Evolutionary conservation across 1,140 invertebrate genomes (phyloP), one percentile per base, ranked within the genome.

Genomic region (Drosophila carrolli): DNA sequence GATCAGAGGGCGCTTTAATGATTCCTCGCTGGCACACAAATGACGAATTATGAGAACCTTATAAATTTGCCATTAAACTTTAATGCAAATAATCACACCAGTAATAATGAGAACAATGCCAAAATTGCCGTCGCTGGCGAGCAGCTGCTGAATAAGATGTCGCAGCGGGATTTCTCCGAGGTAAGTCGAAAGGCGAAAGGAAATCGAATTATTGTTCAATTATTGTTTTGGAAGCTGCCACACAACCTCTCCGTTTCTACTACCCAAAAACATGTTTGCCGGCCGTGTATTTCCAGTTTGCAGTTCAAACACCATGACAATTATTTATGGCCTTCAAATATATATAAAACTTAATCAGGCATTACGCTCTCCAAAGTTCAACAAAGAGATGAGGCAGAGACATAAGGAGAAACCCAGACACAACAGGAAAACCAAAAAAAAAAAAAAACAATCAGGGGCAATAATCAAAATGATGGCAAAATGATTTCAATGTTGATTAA

Each of bases 41-140:
- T 91, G 90, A 91, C 90, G 90, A 91, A 91, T 90, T 91, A 91
- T 91, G 90, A 91, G 80, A 91, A 91, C 75, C 76, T 91, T 81
- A 80, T 90, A 72, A 91, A 91, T 82, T 85, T 91, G 77, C 90
- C 90, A 90, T 78, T 91, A 72, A 88, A 88, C 75, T 89, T 90
- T 88, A 88, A 89, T 85, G 81, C 81, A 86, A 85, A 85, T 80
- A 83, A 78, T 82, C 57, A 78, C 81, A 61, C 61, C 63, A 63
- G 48, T 60, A 83, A 40, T 65, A 91, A 75, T 88, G 83, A 85
- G 79, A 86, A 83, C 74, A 91, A 91, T 79, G 80, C 73, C 62
- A 91, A 79, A 79, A 56, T 76, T 67, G 70, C 75, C 57, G 19
- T 59, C 67, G 72, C 55, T 38, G 82, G 65, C 55, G 78, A 91